Conservation (phyloP, 2,797 vertebrate genomes). For the Enteromius viviparus region DNA sequence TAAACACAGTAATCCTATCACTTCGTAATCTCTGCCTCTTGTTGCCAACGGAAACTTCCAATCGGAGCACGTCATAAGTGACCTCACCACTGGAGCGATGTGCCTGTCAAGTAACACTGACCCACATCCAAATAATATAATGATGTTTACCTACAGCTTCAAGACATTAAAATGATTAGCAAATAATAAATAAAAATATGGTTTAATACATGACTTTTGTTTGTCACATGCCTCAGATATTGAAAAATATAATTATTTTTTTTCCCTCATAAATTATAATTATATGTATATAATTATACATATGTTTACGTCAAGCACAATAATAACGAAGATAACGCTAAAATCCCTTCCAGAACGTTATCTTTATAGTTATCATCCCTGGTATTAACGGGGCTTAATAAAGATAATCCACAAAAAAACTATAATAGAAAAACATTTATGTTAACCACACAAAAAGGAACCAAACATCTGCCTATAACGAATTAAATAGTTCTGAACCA, state of each 20-base stretch:
- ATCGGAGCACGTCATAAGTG: not conserved
- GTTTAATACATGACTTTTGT: not conserved
- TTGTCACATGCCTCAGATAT: not conserved
- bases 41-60: conserved; percentile 1
- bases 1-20: conserved; percentile 32
- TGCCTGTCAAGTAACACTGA: not conserved
- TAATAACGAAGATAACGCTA: too few relatives aligned
- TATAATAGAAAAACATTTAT: not conserved
- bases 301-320: too few relatives aligned
- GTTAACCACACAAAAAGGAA: not conserved
- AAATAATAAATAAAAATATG: not conserved
- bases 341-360: too few relatives aligned
- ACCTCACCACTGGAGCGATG: not conserved
- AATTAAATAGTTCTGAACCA: not conserved
- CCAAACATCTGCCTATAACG: not conserved
- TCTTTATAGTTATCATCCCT: too few relatives aligned
- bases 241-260: too few relatives aligned
- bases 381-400: too few relatives aligned
- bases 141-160: not conserved
- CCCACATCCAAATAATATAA: not conserved
- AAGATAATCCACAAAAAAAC: not conserved
- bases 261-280: too few relatives aligned
- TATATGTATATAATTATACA: too few relatives aligned
- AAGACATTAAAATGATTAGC: not conserved
- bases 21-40: conserved; percentile 40